Evolutionary conservation across 2,888 invertebrate species (phyloP).

Genomic region (Tenthredo livida): DNA sequence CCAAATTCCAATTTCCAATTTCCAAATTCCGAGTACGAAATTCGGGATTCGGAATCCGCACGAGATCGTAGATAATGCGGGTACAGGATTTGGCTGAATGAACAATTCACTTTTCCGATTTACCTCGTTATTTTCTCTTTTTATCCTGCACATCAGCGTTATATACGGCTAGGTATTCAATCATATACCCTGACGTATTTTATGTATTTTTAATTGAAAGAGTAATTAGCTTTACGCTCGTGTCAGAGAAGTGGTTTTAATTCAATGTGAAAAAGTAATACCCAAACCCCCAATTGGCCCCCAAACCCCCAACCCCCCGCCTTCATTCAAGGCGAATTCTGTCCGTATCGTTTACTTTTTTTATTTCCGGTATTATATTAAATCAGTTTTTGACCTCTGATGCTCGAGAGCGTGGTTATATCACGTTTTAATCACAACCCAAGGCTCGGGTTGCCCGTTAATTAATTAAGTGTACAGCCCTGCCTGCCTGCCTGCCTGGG

Average conservation of each 20-base stretch:
- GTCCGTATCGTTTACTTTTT: neutral
- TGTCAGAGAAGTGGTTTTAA: neutral
- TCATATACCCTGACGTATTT: constrained; percentile 22
- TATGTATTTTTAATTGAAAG: constrained; percentile 35
- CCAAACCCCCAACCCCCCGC: neutral
- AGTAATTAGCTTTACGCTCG: neutral
- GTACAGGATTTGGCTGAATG: neutral
- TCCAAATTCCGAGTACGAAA: neutral
- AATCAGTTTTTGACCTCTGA: constrained; percentile 25
- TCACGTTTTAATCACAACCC: constrained; percentile 30
- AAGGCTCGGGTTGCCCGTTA: constrained; percentile 26
- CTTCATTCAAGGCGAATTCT: too few species aligned
- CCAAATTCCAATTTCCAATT: neutral
- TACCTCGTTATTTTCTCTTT: neutral
- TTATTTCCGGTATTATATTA: constrained; percentile 4
- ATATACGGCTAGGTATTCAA: neutral
- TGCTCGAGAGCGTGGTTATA: neutral
- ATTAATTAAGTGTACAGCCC: constrained; percentile 39
- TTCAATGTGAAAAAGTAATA: neutral
- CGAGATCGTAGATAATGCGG: neutral
- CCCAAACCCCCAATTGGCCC: too few species aligned
- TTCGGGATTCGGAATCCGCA: neutral
- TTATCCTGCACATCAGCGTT: neutral
- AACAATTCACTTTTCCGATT: neutral
- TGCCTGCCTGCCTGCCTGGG: neutral